Evolutionary conservation across 2,113 vertebrate species (phyloP).

Genomic region (Fregetta grallaria): DNA sequence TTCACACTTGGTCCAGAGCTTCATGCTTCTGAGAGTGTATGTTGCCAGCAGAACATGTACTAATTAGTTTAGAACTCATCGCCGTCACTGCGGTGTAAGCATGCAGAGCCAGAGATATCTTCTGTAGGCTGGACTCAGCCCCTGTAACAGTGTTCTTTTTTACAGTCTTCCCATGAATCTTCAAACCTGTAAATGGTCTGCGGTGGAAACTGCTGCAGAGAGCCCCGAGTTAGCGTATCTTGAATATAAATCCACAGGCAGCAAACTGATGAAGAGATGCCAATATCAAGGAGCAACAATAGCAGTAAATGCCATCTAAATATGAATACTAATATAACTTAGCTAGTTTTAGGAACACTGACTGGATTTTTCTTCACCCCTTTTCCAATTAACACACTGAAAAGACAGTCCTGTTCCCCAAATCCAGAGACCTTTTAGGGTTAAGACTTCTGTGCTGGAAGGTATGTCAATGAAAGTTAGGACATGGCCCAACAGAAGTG

Average conservation of each 20-base stretch:
- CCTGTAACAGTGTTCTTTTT: neutral
- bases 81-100: neutral
- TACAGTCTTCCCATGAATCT: neutral
- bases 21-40: neutral
- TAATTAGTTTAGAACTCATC: neutral
- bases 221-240: neutral
- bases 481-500: neutral
- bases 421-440: neutral
- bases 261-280: neutral
- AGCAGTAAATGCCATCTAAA: neutral
- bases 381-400: neutral
- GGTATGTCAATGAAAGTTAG: neutral
- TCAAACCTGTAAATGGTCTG: neutral
- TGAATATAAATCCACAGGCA: neutral
- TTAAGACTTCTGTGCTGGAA: neutral
- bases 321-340: neutral
- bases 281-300: neutral
- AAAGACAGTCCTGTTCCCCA: neutral
- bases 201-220: neutral
- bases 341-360: neutral
- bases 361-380: neutral
- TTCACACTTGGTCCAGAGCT: neutral
- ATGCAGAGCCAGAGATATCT: fast-evolving
- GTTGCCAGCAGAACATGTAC: neutral
- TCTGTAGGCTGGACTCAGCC: neutral